These are phyloP conservation scores for Hestina assimilis DNA, from an alignment of 1,140 invertebrate species.

Conservation along the genomic window DNA sequence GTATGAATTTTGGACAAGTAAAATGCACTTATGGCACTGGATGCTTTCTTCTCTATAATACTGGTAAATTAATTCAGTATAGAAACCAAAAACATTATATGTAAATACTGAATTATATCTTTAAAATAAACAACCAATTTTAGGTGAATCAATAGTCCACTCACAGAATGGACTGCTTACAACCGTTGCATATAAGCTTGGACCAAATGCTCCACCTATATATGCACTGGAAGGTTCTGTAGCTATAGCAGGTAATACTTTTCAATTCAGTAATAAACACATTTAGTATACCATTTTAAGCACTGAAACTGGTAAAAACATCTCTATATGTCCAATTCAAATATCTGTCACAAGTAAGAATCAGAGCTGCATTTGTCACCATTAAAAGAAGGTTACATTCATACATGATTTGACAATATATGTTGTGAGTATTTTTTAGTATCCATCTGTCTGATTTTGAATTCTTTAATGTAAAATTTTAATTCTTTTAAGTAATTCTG, in stretches of 20 bases:
- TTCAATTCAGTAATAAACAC: neutral
- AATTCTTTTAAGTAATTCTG: constrained; percentile 7
- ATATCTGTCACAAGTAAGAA: too few species aligned
- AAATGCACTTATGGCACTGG: constrained; percentile 98
- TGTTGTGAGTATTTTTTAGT: too few species aligned
- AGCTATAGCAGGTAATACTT: constrained; percentile 88
- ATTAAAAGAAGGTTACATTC: too few species aligned
- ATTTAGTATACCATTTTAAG: too few species aligned
- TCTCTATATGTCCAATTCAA: too few species aligned
- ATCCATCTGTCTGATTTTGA: too few species aligned
- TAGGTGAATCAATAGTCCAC: constrained; percentile 83
- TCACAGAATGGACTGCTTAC: constrained; percentile 94
- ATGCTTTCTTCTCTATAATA: constrained; percentile 97
- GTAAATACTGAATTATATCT: too few species aligned
- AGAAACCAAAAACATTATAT: too few species aligned
- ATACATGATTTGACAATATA: too few species aligned
- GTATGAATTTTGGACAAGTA: constrained; percentile 91
- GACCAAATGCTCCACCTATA: constrained; percentile 85
- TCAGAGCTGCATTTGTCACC: too few species aligned
- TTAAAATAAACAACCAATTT: constrained; percentile 25
- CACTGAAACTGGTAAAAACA: too few species aligned
- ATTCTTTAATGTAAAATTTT: neutral
- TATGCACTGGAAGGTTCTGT: constrained; percentile 97
- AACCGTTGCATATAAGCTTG: constrained; percentile 95
- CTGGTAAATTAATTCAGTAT: constrained; percentile 74